Conservation (phyloP, 1,140 invertebrate genomes). For the Diorhabda sublineata region DNA sequence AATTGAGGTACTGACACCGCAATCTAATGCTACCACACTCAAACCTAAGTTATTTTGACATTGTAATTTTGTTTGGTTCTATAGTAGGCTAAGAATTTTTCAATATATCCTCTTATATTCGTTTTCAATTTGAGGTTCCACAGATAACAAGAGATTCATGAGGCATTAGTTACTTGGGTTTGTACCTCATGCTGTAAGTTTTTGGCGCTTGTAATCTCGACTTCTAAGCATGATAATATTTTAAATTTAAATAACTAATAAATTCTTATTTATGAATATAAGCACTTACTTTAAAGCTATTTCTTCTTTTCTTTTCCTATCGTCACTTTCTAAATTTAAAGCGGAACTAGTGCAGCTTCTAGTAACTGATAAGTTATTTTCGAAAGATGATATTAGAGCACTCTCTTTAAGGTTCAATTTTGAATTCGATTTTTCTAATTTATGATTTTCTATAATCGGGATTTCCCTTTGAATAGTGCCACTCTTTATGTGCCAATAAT, state of each 20-base stretch:
- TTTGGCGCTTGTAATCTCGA: no score
- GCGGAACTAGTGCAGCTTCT: constrained; percentile 76
- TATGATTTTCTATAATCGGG: constrained; percentile 55
- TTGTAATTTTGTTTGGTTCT: no score
- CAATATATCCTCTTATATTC: no score
- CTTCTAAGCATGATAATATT: no score
- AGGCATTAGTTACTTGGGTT: no score
- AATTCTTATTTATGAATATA: neutral
- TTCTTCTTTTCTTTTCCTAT: constrained; percentile 65
- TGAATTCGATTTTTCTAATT: constrained; percentile 48
- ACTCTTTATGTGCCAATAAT: constrained; percentile 98
- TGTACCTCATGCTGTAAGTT: no score
- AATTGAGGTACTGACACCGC: neutral
- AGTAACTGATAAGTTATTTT: constrained; percentile 52
- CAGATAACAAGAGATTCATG: no score
- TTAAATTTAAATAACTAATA: neutral
- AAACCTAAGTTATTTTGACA: no score
- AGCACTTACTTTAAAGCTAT: constrained; percentile 68
- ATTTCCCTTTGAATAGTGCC: constrained; percentile 93
- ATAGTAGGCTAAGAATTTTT: no score
- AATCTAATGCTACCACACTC: no score
- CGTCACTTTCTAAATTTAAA: constrained; percentile 65
- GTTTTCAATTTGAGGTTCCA: no score
- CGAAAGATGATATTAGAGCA: constrained; percentile 50
- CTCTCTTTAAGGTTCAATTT: constrained; percentile 50